These are phyloP conservation scores for Rhinolophus ferrumequinum DNA, from an alignment of 2,113 vertebrate species.

Conservation along the genomic window DNA sequence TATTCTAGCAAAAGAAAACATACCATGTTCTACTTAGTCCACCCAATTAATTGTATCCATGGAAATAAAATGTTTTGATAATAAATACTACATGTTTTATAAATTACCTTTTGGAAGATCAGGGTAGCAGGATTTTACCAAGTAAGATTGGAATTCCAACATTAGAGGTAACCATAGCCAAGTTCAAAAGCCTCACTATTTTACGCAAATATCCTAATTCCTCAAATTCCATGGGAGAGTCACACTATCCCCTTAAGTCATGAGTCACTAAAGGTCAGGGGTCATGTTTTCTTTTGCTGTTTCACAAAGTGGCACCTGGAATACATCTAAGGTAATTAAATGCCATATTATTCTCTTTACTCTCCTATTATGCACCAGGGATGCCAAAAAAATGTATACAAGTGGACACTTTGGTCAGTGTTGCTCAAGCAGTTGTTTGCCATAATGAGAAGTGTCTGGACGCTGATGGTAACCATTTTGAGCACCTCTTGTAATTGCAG, in stretches of 20 bases:
- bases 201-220: background rate
- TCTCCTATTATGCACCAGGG: background rate
- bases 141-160: background rate
- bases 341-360: background rate
- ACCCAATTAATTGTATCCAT: background rate
- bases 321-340: background rate
- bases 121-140: background rate
- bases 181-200: background rate
- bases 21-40: background rate
- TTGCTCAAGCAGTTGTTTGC: too few relatives aligned
- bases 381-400: too few relatives aligned
- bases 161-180: background rate
- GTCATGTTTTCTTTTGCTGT: background rate
- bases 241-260: background rate
- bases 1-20: background rate
- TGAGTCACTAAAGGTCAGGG: background rate
- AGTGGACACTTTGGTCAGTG: too few relatives aligned
- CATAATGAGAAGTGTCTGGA: too few relatives aligned
- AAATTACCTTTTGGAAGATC: background rate
- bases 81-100: background rate
- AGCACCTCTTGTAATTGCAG: too few relatives aligned
- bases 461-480: too few relatives aligned
- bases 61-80: background rate
- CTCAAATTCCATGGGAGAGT: background rate
- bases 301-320: background rate